Base-by-base conservation (phyloP, 2,113 vertebrate genomes). In the Willisornis vidua region DNA sequence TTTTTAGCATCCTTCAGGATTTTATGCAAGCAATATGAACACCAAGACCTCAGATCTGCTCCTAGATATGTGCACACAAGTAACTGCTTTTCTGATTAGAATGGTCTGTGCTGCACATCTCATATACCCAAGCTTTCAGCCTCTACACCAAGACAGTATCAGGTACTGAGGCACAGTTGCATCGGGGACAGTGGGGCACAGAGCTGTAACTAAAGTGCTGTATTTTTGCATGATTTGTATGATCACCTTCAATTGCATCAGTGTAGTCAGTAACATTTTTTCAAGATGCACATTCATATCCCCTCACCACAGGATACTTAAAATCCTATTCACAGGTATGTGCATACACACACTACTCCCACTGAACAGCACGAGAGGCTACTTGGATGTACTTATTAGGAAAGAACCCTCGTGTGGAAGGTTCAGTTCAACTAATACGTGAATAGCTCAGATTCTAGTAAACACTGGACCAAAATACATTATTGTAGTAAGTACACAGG, bases 41-140 rank as follows among this genome's bases (percentile, higher is more conserved):
- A 75, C 46, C 28, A 84, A 94, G 84, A 88, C 51, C 61, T 94
- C 91, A 48, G 39, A 79, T 86, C 81, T 87, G 43, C 83, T 87
- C 70, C 59, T 80, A 84, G 77, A n/a, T 28, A 80, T 0, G 25
- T 29, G 22, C 85, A 80, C 85, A 95, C 10, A 12, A 16, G 6
- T 57, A 74, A 49, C 16, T 22, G 29, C 55, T 75, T 63, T 75
- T 92, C 77, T 75, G 37, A 89, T 59, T 29, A 66, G 75, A 55
- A 70, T 4, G 10, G 25, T 43, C 49, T 63, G 52, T 20, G 46
- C 57, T 15, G 70, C 37, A 58, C 48, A 71, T 74, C 33, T 91
- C 87, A 63, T 0, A 63, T 28, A 62, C 58, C 63, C 78, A 29
- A 96, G 62, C 63, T 90, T 94, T 84, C 54, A n/a, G 78, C 35